Evolutionary conservation across 2,113 vertebrate genomes (phyloP).

Genomic region (Pagrus major): DNA sequence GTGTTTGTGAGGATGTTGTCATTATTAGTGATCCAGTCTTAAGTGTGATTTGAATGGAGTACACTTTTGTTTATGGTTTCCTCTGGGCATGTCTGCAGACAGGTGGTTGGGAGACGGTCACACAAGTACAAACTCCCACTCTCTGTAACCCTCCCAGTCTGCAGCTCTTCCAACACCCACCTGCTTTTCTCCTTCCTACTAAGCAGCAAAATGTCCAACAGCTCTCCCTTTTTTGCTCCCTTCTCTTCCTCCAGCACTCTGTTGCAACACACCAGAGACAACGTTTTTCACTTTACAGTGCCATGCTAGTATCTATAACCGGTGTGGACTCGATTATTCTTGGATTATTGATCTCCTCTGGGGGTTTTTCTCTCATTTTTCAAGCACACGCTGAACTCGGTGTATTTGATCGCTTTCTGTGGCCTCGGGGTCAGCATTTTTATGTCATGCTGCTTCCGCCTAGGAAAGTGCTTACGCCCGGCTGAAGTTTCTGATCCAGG

Average conservation of each 20-base stretch:
- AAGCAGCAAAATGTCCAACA: conserved; percentile 31
- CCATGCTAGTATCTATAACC: neutral
- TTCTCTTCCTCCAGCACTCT: conserved; percentile 19
- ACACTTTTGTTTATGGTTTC: conserved; percentile 33
- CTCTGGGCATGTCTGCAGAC: conserved; percentile 36
- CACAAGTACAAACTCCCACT: conserved; percentile 58
- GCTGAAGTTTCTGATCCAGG: conserved; percentile 29
- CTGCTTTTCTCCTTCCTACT: conserved; percentile 43
- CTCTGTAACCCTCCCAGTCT: conserved; percentile 32
- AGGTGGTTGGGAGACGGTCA: conserved; percentile 44
- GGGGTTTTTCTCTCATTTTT: conserved; percentile 38
- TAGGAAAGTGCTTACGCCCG: conserved; percentile 36
- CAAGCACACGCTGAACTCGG: conserved; percentile 8
- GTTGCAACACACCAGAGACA: conserved; percentile 1
- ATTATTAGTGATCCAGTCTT: conserved; percentile 16
- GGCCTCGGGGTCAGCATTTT: conserved; percentile 64
- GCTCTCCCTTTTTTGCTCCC: conserved; percentile 17
- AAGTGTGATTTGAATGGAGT: conserved; percentile 3
- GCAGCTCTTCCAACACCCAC: conserved; percentile 44
- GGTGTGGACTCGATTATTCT: conserved; percentile 18
- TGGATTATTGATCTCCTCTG: conserved; percentile 46
- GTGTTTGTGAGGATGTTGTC: conserved; percentile 19
- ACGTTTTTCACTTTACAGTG: neutral
- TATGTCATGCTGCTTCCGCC: conserved; percentile 33
- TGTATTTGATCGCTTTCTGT: conserved; percentile 63